Evolutionary conservation across 1,140 invertebrate genomes (phyloP), one percentile per base, ranked within the genome.

Genomic region (Caenorhabditis remanei): DNA sequence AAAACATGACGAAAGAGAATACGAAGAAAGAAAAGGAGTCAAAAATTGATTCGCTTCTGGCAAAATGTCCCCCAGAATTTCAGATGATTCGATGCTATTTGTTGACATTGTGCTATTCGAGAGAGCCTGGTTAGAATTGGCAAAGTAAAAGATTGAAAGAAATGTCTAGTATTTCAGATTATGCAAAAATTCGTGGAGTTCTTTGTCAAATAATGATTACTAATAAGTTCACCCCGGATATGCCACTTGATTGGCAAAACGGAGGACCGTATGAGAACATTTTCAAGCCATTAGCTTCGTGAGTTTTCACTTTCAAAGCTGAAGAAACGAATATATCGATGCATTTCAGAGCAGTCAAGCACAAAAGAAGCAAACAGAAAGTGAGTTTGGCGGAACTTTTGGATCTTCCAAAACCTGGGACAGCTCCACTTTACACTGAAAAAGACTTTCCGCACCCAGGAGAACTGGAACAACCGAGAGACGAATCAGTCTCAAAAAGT

Each of bases 81-180:
- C 43, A 65, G 16, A 85, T 75, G 48, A 79, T 85, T 43, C 43
- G 71, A 13, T 79, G 79, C 21, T 79, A 86, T 82, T 82, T 86
- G 40, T 40, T 56, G 56, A 43, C 53, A 32, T n/a, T 79, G 6
- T n/a, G 40, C 14, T 79, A 79, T 79, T 79, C 71, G 11, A 79
- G n/a, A 32, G 71, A 79, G 24, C 71, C 71, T 48, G 71, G 71
- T 79, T 19, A 16, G 71, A 19, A 2, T 32, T 0, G 32, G 0
- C 13, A 21, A 32, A 63, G 32, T 11, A 11, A 6, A 0, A 40
- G 2, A 63, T 32, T 21, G 16, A n/a, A 14, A 58, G 16, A 19
- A n/a, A 58, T 53, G 13, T 32, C 4, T 13, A 71, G 14, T 6
- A 24, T 46, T 79, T 43, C 3, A 79, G 71, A 79, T 53, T 79